Evolutionary conservation across 2,888 invertebrate species (phyloP), one percentile per base, ranked within the genome.

Genomic region (Mythimna pallens): DNA sequence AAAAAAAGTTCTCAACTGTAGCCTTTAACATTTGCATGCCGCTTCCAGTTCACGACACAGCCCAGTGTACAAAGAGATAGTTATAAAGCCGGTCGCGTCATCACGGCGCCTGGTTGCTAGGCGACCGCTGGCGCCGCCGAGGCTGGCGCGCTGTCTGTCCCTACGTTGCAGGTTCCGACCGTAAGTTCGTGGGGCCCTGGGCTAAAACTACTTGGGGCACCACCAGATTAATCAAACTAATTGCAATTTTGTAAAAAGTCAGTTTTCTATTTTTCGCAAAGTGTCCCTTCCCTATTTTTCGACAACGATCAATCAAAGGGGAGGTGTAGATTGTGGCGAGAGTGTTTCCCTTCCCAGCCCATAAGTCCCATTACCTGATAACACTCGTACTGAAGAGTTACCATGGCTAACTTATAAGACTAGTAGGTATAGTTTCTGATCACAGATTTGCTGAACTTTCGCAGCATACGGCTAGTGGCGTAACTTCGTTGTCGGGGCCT

Each of bases 81-180:
- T 6, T 52, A 64, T 77, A 73, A 76, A 73, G 63, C n/a, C 57
- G 67, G 69, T 70, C 86, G 70, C 81, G 84, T 78, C 77, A 43
- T 62, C 65, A 12, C 78, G 90, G 89, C 91, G 91, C 89, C 90
- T 71, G 78, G 88, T 90, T 86, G 90, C 91, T 89, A 87, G 75
- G 89, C 84, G 85, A 88, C 89, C 52, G 65, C 0, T 54, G 90
- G 91, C 92, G 92, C 91, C 92, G 65, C 25, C 59, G 67, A 83
- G 92, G 89, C 92, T 92, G 87, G 83, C 83, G 69, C 78, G 82
- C 74, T 76, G 80, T 83, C 83, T 83, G 83, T 67, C 70, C 80
- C 80, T 65, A 70, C 75, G 55, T 70, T 64, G 65, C 75, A 52
- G 50, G 9, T n/a, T 52, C 8, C n/a, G n/a, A 50, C 20, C 50